phyloP scores from a whole-genome alignment of 2,113 vertebrate genomes.

The Anoplopoma fimbria region DNA sequence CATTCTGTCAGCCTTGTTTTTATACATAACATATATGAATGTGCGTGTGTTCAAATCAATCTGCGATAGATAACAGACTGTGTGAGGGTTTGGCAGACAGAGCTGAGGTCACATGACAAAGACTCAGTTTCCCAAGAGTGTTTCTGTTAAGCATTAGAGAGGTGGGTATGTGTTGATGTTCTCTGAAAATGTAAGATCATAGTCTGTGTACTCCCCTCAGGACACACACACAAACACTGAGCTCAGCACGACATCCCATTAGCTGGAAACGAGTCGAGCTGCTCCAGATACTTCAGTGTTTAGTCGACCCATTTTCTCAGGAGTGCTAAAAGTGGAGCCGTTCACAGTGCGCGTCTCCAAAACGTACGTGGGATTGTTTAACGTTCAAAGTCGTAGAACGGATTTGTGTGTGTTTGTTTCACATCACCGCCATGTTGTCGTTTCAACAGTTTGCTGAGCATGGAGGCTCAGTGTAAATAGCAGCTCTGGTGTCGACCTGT shows the following conservation, averaged over 20 bases:
- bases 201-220: background rate
- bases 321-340: too few relatives aligned
- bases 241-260: constrained; percentile 15
- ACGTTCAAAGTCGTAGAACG: too few relatives aligned
- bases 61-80: background rate
- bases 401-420: too few relatives aligned
- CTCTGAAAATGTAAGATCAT: constrained; percentile 3
- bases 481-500: too few relatives aligned
- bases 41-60: background rate
- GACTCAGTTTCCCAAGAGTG: background rate
- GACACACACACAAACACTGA: constrained; percentile 9
- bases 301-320: too few relatives aligned
- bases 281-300: too few relatives aligned
- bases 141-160: background rate
- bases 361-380: too few relatives aligned
- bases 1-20: background rate
- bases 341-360: too few relatives aligned
- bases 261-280: constrained; percentile 17
- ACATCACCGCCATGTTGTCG: too few relatives aligned
- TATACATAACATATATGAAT: too few relatives aligned
- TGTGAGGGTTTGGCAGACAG: background rate
- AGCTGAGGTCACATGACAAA: background rate
- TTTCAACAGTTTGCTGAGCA: too few relatives aligned
- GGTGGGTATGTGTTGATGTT: background rate
- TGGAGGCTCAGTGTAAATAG: too few relatives aligned